Evolutionary conservation across 2,888 invertebrate species (phyloP).

Genomic region (Pocota personata): DNA sequence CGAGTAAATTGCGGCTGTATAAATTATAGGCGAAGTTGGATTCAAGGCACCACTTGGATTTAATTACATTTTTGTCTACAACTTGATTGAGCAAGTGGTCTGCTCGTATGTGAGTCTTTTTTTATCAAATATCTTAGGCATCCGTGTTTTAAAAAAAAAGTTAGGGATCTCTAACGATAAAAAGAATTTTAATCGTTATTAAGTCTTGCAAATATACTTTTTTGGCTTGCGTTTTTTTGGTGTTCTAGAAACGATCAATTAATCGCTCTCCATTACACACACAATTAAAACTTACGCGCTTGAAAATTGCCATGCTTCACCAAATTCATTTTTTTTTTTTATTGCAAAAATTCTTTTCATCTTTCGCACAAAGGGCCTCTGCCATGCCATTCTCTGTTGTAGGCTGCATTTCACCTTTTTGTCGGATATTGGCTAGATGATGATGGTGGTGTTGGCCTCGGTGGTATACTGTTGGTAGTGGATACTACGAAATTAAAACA

Average conservation of each 20-base stretch:
- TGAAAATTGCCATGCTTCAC: not conserved
- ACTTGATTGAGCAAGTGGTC: not conserved
- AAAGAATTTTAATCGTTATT: too few relatives aligned
- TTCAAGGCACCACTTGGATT: not conserved
- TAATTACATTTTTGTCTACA: slow-evolving; percentile 18
- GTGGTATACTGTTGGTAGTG: not conserved
- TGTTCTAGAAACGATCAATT: not conserved
- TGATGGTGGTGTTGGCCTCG: not conserved
- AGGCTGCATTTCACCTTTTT: not conserved
- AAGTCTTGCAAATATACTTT: too few relatives aligned
- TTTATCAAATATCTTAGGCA: not conserved
- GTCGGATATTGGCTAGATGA: slow-evolving; percentile 6
- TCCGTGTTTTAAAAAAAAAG: too few relatives aligned
- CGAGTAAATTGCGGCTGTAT: slow-evolving; percentile 1
- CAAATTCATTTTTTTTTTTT: not conserved
- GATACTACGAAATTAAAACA: slow-evolving; percentile 30
- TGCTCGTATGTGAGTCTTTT: not conserved
- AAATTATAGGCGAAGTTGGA: not conserved
- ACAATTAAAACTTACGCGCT: not conserved
- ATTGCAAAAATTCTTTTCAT: not conserved
- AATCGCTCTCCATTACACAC: not conserved
- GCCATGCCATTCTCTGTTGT: not conserved
- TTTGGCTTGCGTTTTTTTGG: too few relatives aligned
- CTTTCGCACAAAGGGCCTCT: not conserved
- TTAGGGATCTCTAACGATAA: too few relatives aligned